Base-by-base conservation (phyloP, 2,797 vertebrate species). In the Coilia nasus region DNA sequence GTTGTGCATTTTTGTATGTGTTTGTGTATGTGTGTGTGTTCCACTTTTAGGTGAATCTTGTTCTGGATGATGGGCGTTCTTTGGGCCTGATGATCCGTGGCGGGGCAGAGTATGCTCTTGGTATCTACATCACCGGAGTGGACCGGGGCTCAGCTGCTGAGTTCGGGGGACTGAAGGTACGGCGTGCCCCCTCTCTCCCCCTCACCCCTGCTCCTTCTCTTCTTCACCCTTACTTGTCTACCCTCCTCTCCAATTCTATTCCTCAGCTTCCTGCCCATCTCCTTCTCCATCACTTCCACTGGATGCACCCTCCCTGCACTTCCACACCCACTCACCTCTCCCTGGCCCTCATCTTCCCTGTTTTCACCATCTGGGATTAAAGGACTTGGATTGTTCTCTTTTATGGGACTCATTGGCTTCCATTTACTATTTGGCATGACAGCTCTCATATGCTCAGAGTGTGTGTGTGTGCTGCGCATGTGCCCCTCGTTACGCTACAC, bases 41-140 rank as follows among this genome's bases (percentile, higher is more conserved):
- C 7, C 31, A 31, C 28, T 31, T 15, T 28, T 91, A 99, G 98
- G 98, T 99, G 87, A 99, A 99, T 91, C 90, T 99, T 93, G 96
- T 99, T 44, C 92, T 99, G 92, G 97, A 97, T 0, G 97, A 98
- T 0, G 98, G 98, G 2, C 97, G 97, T 0, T 98, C 98, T 81
- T 93, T 99, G 90, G 98, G 98, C 75, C 95, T 99, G 85, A 99
- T 98, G 90, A 98, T 99, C 90, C 95, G 98, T 0, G 98, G 98
- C 0, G 98, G 98, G 84, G 97, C 97, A 0, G 98, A 99, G 81
- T 99, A 99, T 1, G 96, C 97, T 46, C 93, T 99, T 85, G 98
- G 98, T 23, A 98, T 99, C 89, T 99, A 99, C 92, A 97, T 99
- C 94, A 98, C 98, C 0, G 98, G 98, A 0, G 97, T 99, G 89